Evolutionary conservation across 1,140 invertebrate genomes (phyloP), one percentile per base, ranked within the genome.

Genomic region (Zaprionus ghesquierei): DNA sequence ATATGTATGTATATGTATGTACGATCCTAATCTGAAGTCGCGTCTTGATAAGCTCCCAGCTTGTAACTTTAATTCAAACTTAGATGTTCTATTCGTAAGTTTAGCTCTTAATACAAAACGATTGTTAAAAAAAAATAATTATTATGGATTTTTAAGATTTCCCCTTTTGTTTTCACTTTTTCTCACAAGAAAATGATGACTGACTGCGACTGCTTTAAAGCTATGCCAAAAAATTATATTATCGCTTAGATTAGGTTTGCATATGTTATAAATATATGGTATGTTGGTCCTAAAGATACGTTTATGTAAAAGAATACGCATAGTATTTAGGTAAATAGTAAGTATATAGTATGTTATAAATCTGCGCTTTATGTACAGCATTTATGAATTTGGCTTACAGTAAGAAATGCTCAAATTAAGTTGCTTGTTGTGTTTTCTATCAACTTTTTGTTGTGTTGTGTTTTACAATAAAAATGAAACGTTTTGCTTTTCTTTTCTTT

Each of bases 111-210:
- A 27, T 46, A 50, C 6, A 22, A 33, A 20, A 54, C 31, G 23
- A 22, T 51, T 50, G 4, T 33, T 23, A 13, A 51, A 71, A 58
- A 58, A 69, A 55, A 38, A 15, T 56, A 23, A 55, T 44, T 49
- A 5, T 20, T 3, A 18, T 46, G 60, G 60, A 63, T 61, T 70
- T 13, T 56, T 31, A 65, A 65, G 61, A 58, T 71, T 58, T n/a
- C 58, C 10, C 25, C 3, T 29, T 31, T 54, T 78, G 35, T 29
- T 31, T 31, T 78, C 44, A 73, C 62, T 49, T 62, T 75, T 70
- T 72, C 78, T 62, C 59, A 70, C 79, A 79, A 68, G 10, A 46
- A 20, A 84, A 84, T 84, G 80, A 80, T 80, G 71, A 54, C 41
- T 46, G 41, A 18, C 35, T 41, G 35, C 41, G 41, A 46, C 60